Evolutionary conservation across 2,797 vertebrate species (phyloP), one percentile per base, ranked within the genome.

Genomic region (Chaunax sp.): DNA sequence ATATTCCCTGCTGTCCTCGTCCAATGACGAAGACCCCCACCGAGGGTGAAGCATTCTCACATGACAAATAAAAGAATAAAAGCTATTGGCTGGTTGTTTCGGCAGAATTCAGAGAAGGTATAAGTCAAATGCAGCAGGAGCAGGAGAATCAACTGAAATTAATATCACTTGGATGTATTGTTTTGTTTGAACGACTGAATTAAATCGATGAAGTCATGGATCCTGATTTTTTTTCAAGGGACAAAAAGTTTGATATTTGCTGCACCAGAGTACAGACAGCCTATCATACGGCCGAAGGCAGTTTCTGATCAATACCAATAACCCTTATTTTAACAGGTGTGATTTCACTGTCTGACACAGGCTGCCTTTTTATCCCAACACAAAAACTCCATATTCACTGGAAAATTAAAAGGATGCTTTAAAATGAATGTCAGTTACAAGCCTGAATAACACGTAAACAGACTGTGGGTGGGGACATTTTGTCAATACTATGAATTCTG

Each of bases 231-330:
- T 35, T 35, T 30, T 4, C 7, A 52, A 61, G 23, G 33, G 37
- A n/a, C 44, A 67, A 52, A 61, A 46, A 14, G 28, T 70, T 61
- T 61, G 50, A 68, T 73, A 56, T 70, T 67, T 61, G 59, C 59
- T 63, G 52, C 53, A 30, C n/a, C 28, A 50, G n/a, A 59, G 52
- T 35, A 64, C 25, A 25, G 62, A 55, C 28, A 10, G 26, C 47
- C 45, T 35, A 7, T 41, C 57, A 54, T 46, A 28, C 16, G 81
- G 53, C 57, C 58, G 57, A n/a, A 50, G 59, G 57, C 13, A 26
- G 9, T 26, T 51, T 6, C 54, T 53, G 64, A 81, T 82, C 86
- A 47, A 85, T 83, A 85, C 46, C 57, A 78, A 78, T 80, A 77
- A 73, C 56, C 64, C 56, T 67, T 54, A 50, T 66, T 80, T 62